Evolutionary conservation across 2,797 vertebrate species (phyloP).

Genomic region (Zalophus californianus): DNA sequence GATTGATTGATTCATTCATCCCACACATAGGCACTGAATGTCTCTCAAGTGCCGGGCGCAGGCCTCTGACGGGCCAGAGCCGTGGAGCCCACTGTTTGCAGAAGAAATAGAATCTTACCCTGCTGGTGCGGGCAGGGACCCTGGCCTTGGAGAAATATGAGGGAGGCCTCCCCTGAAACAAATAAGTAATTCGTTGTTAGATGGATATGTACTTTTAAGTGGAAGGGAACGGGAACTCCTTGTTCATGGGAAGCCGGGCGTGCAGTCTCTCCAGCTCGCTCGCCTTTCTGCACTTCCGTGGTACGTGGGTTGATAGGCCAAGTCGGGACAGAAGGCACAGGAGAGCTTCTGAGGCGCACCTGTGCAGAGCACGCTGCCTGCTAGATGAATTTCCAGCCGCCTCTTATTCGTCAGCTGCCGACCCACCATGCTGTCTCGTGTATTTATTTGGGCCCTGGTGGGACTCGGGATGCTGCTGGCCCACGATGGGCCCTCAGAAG

Average conservation of each 20-base stretch:
- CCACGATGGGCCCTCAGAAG: rapidly evolving
- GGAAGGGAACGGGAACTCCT: not conserved
- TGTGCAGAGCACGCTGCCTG: rapidly evolving
- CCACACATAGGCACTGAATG: rapidly evolving
- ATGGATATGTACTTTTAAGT: not conserved
- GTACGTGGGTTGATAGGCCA: rapidly evolving
- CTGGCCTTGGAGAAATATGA: not conserved
- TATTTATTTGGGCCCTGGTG: rapidly evolving
- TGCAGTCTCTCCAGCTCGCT: rapidly evolving
- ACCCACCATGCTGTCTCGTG: rapidly evolving
- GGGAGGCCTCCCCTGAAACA: not conserved
- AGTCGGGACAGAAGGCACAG: not conserved
- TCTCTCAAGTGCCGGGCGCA: rapidly evolving
- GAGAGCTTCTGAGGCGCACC: not conserved
- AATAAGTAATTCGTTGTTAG: not conserved
- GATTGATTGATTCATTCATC: rapidly evolving
- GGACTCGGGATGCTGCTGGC: rapidly evolving
- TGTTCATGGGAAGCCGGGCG: not conserved
- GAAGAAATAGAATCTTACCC: not conserved
- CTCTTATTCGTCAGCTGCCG: not conserved
- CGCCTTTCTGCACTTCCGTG: rapidly evolving
- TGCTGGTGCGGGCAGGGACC: rapidly evolving
- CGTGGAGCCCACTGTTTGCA: rapidly evolving
- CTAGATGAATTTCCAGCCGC: not conserved
- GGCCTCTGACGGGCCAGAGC: rapidly evolving